Base-by-base conservation (phyloP, 2,888 invertebrate species). In the Trichogramma evanescens region DNA sequence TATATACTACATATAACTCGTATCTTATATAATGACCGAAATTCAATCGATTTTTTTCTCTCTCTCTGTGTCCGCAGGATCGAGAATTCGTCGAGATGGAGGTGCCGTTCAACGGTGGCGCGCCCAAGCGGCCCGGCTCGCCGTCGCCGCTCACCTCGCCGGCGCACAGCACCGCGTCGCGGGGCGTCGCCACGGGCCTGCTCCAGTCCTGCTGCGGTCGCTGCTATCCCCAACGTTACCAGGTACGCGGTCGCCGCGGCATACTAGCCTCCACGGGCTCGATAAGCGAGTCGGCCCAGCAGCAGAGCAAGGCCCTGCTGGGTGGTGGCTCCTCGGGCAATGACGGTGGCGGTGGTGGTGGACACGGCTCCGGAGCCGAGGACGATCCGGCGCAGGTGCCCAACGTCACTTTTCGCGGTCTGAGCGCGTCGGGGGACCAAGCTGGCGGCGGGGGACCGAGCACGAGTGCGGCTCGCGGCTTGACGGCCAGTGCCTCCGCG, bases 41-140 rank as follows among this genome's bases (percentile, higher is more conserved):
- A 26, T 26, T 26, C 26, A 45, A n/a, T 45, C 2, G 8, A 45
- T 45, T 9, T 9, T 9, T 9, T 2, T 45, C n/a, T 45, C 8
- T 45, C 2, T 45, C n/a, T 45, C n/a, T 45, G n/a, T 45, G 2
- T 45, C n/a, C n/a, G 5, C 84, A 94, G 94, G 95, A 97, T 80
- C 90, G 96, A 60, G 95, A 96, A 81, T 96, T 96, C 82, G 92
- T 95, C 68, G 96, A 96, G 81, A 86, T 95, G 83, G 96, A 96
- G 78, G 89, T 91, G 74, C 92, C 95, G 38, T 95, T 86, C 82
- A 96, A 95, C 80, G 95, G 95, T 80, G 95, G 95, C 13, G 93
- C 93, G 69, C 93, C 91, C 55, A 95, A 93, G 80, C 84, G 95
- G 76, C 93, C 94, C 1, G 92, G 92, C 8, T 91, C 92, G 53